phyloP scores from a whole-genome alignment of 2,113 vertebrate species.

The Prolemur simus region DNA sequence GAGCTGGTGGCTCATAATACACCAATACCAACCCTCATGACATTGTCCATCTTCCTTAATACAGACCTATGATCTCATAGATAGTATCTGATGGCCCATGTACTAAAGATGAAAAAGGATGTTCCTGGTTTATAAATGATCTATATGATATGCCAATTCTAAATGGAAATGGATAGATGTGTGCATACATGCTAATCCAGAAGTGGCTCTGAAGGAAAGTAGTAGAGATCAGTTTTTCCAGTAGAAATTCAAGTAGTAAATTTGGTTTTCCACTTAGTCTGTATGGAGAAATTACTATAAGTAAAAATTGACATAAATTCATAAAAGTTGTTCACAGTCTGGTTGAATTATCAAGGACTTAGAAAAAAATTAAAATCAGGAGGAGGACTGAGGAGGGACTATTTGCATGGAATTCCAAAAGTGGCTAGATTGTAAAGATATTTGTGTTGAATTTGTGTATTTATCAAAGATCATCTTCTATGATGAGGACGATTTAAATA shows the following conservation, averaged over 20 bases:
- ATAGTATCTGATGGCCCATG: not conserved
- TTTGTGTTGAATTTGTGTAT: not conserved
- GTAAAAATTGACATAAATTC: not conserved
- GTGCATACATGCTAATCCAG: not conserved
- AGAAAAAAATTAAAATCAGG: not conserved
- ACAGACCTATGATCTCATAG: not conserved
- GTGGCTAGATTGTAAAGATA: not conserved
- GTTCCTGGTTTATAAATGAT: not conserved
- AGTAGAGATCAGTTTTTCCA: not conserved
- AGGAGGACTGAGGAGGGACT: not conserved
- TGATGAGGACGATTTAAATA: not conserved
- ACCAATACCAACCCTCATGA: not conserved
- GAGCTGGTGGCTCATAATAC: not conserved
- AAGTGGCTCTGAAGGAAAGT: not conserved
- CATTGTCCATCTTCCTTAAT: not conserved
- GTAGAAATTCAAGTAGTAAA: not conserved
- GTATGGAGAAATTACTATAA: not conserved
- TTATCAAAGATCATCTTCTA: not conserved
- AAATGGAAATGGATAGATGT: not conserved
- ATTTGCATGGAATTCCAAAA: not conserved
- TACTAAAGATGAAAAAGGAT: not conserved
- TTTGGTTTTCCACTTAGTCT: not conserved
- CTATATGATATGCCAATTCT: not conserved
- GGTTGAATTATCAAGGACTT: not conserved
- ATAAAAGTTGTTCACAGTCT: not conserved